phyloP scores from a whole-genome alignment of 1,140 invertebrate genomes.

The Dendroctonus valens region DNA sequence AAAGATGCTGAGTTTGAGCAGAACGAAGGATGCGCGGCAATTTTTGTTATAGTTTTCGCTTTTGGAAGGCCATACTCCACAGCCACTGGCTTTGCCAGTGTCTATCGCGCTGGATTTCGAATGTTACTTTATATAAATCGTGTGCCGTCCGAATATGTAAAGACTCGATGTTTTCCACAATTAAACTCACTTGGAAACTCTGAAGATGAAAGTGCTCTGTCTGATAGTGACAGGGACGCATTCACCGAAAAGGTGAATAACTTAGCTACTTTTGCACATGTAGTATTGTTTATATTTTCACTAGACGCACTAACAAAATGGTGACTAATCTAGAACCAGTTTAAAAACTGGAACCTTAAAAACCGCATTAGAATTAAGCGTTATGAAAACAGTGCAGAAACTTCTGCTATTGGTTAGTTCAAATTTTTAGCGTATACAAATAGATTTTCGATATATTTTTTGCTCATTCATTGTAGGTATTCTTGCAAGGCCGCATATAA shows the following conservation, averaged over 20 bases:
- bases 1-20: constrained; percentile 33
- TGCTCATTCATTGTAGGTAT: too few relatives aligned
- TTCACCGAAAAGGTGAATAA: constrained; percentile 10
- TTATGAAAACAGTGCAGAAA: too few relatives aligned
- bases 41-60: constrained; percentile 32
- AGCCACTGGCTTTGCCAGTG: constrained; percentile 27
- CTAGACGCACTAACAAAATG: too few relatives aligned
- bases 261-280: too few relatives aligned
- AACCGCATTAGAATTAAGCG: too few relatives aligned
- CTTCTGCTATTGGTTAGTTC: too few relatives aligned
- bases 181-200: constrained; percentile 2
- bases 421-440: too few relatives aligned
- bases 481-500: too few relatives aligned
- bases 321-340: too few relatives aligned
- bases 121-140: constrained; percentile 20
- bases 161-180: constrained; percentile 18
- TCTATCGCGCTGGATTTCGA: constrained; percentile 31
- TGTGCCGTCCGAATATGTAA: constrained; percentile 30
- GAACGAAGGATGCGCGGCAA: constrained; percentile 30
- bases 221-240: constrained; percentile 11
- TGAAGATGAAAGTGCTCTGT: constrained; percentile 17
- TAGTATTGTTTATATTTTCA: too few relatives aligned
- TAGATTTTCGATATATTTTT: too few relatives aligned
- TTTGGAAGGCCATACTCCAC: constrained; percentile 9
- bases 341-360: too few relatives aligned